phyloP scores from a whole-genome alignment of 2,888 invertebrate genomes.

The Ormyrus pomaceus region DNA sequence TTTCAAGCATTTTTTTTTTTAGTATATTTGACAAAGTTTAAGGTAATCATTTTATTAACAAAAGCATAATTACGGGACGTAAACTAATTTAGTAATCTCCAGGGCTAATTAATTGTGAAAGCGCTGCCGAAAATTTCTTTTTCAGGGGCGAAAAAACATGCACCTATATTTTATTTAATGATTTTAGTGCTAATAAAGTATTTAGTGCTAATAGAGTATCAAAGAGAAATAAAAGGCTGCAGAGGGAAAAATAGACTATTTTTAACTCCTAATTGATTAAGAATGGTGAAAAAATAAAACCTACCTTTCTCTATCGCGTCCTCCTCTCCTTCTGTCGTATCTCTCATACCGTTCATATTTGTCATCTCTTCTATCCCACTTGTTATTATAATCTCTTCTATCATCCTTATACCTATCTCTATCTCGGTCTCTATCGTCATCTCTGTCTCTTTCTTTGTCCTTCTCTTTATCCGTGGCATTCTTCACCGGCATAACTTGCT shows the following conservation, averaged over 20 bases:
- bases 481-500: slow-evolving; percentile 71
- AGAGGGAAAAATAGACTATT: too few species aligned
- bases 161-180: not conserved
- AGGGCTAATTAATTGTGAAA: too few species aligned
- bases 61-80: too few species aligned
- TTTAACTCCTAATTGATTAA: too few species aligned
- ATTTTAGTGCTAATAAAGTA: not conserved
- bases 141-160: too few species aligned
- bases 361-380: slow-evolving; percentile 69
- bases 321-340: slow-evolving; percentile 44
- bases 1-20: not conserved
- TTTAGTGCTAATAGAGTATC: not conserved
- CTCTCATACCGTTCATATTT: slow-evolving; percentile 67
- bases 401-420: slow-evolving; percentile 66
- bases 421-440: slow-evolving; percentile 68
- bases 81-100: too few species aligned
- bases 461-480: slow-evolving; percentile 71
- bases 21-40: too few species aligned
- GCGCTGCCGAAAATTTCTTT: too few species aligned
- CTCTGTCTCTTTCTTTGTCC: slow-evolving; percentile 71
- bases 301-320: slow-evolving; percentile 54
- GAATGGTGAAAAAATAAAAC: not conserved
- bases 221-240: not conserved
- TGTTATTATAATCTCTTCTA: slow-evolving; percentile 67
- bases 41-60: too few species aligned